Evolutionary conservation across 2,888 invertebrate genomes (phyloP).

Genomic region (Megastigmus dorsalis): DNA sequence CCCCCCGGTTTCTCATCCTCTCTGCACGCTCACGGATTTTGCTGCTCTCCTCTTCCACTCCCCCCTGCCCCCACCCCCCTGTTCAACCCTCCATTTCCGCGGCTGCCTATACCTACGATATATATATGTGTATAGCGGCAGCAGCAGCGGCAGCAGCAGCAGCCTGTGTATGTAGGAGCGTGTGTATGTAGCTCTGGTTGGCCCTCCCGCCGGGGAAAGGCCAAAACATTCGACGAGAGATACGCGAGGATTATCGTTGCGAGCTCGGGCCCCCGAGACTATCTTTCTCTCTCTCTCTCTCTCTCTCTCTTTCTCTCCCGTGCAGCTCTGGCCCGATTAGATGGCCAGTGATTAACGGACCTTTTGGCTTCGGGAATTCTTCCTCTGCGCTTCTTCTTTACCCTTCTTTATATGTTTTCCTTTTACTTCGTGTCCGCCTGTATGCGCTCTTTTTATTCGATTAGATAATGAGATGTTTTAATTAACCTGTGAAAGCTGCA

Average conservation of each 20-base stretch:
- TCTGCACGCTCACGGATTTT: constrained; percentile 37
- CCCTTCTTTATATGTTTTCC: neutral
- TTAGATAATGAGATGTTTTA: constrained; percentile 41
- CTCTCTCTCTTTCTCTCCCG: no score
- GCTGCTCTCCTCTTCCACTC: neutral
- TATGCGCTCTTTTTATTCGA: constrained; percentile 36
- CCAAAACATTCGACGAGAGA: constrained; percentile 38
- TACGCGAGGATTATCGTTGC: constrained; percentile 34
- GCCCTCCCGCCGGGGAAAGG: constrained; percentile 14
- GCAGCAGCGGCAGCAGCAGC: no score
- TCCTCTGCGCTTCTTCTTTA: neutral
- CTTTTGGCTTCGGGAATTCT: constrained; percentile 3
- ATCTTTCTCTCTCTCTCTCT: no score
- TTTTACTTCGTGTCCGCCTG: neutral
- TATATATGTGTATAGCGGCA: no score
- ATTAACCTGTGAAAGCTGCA: constrained; percentile 22
- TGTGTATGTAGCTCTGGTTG: no score
- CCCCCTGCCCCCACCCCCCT: constrained; percentile 29
- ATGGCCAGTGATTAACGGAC: constrained; percentile 44
- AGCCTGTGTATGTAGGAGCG: no score
- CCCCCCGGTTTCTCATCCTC: constrained; percentile 40
- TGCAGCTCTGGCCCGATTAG: no score
- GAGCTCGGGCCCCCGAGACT: constrained; percentile 11
- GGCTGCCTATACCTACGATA: no score
- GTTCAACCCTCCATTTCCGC: constrained; percentile 48